A percentile compares a stretch with the other conserved stretches of the same genome.
Evolutionary conservation across 2,113 vertebrate genomes (phyloP).

Genomic region (Manacus vitellinus): DNA sequence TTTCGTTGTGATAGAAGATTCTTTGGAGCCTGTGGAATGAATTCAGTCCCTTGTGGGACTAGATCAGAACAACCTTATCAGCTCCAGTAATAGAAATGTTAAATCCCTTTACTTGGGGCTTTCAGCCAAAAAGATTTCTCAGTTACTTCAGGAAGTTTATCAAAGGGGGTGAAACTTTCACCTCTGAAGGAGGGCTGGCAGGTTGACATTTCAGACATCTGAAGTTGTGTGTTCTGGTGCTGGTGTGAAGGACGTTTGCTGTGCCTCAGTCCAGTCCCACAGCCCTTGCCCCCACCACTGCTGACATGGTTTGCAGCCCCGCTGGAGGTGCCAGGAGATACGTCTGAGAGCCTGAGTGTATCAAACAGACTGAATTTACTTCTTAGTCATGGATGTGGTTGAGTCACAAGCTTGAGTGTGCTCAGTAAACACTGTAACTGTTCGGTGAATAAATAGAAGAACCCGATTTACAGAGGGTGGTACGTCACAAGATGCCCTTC

Average conservation of each 20-base stretch:
- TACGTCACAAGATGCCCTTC: background rate
- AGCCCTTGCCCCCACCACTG: background rate
- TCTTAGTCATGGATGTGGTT: conserved; percentile 33
- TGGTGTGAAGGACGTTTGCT: background rate
- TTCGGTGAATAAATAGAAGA: conserved; percentile 24
- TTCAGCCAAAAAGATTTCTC: background rate
- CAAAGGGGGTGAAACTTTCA: background rate
- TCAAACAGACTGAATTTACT: conserved; percentile 1
- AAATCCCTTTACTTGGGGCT: background rate
- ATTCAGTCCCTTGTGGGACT: background rate
- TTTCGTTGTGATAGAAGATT: background rate
- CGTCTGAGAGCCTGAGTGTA: background rate
- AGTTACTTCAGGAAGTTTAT: background rate
- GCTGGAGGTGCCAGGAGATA: background rate
- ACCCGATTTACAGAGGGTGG: background rate
- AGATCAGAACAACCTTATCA: background rate
- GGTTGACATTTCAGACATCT: background rate
- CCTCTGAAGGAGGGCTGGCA: background rate
- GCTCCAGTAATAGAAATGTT: background rate
- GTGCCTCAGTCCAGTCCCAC: background rate
- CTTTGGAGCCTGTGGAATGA: background rate
- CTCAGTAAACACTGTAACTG: conserved; percentile 15
- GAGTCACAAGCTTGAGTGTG: conserved; percentile 37
- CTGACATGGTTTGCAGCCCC: background rate
- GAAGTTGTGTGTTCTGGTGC: background rate